These are phyloP conservation scores for Perca fluviatilis DNA, from an alignment of 2,113 vertebrate genomes.

Conservation along the genomic window DNA sequence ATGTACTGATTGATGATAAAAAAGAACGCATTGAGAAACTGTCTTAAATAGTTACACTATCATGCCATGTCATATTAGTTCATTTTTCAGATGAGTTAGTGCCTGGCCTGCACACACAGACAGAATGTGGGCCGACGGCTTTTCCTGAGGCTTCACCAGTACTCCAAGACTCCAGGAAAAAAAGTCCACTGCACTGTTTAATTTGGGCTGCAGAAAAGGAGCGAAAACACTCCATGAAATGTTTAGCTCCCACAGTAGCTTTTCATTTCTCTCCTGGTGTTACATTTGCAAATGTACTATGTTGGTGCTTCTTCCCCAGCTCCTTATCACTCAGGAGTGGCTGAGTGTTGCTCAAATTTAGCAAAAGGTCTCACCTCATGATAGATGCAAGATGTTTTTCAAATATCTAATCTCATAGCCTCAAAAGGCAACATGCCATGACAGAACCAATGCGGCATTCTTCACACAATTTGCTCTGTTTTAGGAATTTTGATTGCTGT, in stretches of 20 bases:
- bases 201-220: conserved; percentile 25
- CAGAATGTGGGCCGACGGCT: conserved; percentile 32
- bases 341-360: conserved; percentile 88
- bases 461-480: conserved; percentile 81
- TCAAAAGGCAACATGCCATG: conserved; percentile 86
- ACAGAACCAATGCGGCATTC: conserved; percentile 86
- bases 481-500: conserved; percentile 85
- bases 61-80: conserved; percentile 69
- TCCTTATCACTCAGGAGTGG: conserved; percentile 86
- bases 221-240: conserved; percentile 13
- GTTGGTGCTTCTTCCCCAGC: conserved; percentile 74
- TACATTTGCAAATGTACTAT: conserved; percentile 78
- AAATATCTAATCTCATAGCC: conserved; percentile 84
- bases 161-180: conserved; percentile 11
- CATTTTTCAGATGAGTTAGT: conserved; percentile 56
- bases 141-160: conserved; percentile 30
- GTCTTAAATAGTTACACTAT: conserved; percentile 64
- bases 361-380: conserved; percentile 75
- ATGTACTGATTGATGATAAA: conserved; percentile 70
- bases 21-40: conserved; percentile 56
- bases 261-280: conserved; percentile 66
- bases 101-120: conserved; percentile 22
- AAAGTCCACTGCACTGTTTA: conserved; percentile 18
- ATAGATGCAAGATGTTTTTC: conserved; percentile 87
- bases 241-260: conserved; percentile 51